These are phyloP conservation scores for Lacerta agilis DNA, from an alignment of 2,797 vertebrate genomes.

Conservation along the genomic window DNA sequence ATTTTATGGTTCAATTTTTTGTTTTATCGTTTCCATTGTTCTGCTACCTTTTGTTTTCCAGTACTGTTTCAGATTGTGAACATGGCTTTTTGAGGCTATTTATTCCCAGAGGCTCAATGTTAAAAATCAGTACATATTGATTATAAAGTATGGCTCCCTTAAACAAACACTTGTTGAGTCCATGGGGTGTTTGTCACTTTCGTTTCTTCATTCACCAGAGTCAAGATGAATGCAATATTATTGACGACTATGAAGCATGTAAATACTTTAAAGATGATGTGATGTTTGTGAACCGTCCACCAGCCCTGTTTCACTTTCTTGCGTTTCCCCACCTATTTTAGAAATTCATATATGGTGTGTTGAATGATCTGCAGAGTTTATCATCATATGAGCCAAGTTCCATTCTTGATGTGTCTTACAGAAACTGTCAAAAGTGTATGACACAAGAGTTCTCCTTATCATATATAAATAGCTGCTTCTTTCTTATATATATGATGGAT, in stretches of 20 bases:
- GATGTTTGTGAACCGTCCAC: not conserved
- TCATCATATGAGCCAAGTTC: not conserved
- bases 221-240: not conserved
- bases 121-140: not conserved
- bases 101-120: not conserved
- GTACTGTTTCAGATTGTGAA: not conserved
- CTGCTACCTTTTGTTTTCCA: not conserved
- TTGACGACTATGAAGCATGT: not conserved
- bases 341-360: not conserved
- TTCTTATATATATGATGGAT: not conserved
- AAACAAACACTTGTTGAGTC: not conserved
- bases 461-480: not conserved
- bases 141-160: not conserved
- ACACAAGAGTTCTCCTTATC: not conserved
- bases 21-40: not conserved
- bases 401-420: not conserved
- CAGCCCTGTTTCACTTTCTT: not conserved
- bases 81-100: accelerated
- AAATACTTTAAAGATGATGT: not conserved
- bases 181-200: not conserved
- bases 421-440: not conserved
- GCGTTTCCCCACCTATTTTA: not conserved
- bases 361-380: not conserved
- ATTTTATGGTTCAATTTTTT: not conserved
- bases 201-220: not conserved